Base-by-base conservation (phyloP, 2,797 vertebrate species). In the Limosa lapponica region DNA sequence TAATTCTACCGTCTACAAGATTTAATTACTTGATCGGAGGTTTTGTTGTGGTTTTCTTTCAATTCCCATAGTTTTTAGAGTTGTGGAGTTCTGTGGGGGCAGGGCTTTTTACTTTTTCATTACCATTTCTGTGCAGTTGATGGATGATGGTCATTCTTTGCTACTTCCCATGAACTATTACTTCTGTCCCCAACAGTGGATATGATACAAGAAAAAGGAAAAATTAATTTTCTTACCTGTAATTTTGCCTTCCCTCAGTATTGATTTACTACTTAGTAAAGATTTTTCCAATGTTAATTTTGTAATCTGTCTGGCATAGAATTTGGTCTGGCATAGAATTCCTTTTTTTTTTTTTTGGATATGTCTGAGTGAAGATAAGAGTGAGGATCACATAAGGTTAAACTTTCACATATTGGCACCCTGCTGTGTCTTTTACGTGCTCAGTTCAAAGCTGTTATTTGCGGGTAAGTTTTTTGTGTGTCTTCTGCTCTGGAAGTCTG, bases 131-230 rank as follows among this genome's bases (percentile, higher is more conserved):
- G 34, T 85, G 25, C 43, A 77, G 28, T 59, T 94, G 89, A 94
- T 95, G 82, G 64, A 92, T 92, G 87, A 36, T 67, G 64, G 41
- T 89, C 44, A 39, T 92, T 89, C 70, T 90, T 87, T 55, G 20
- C 61, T 94, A 12, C 44, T 77, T 94, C 44, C 58, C 37, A 24
- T 92, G 83, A 87, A 82, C 92, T 92, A 89, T 93, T 89, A 67
- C 62, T 89, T 87, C 71, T 90, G 64, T 64, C 62, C 59, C 64
- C 36, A 57, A 16, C 13, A 85, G 32, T 74, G 57, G 44, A 36
- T 90, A 28, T 78, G 87, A 87, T 7, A 87, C 3, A 71, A 32
- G n/a, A 87, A 92, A 85, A 95, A 81, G 16, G 36, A 58, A 73
- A 93, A 93, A 87, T 10, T 64, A 0, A 49, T 77, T 64, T 89